phyloP scores from a whole-genome alignment of 1,140 invertebrate genomes.

The Gyrodactylus salaris region DNA sequence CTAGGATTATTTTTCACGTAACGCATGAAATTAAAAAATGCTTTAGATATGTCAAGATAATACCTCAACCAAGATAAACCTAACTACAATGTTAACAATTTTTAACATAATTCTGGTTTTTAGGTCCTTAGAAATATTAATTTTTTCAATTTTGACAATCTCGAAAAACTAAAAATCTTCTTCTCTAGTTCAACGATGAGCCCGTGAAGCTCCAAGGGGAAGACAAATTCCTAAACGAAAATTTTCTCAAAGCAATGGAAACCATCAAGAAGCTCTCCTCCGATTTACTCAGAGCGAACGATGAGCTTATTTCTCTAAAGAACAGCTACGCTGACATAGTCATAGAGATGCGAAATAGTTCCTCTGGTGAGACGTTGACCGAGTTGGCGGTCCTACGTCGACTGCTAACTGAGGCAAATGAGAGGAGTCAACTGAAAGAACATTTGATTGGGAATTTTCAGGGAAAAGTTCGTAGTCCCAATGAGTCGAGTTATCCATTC shows the following conservation, averaged over 20 bases:
- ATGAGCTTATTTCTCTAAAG: background rate
- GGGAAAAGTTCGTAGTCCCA: background rate
- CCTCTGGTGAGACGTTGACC: background rate
- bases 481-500: background rate
- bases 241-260: background rate
- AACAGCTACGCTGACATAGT: background rate
- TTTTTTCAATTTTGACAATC: too few species aligned
- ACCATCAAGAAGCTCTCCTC: background rate
- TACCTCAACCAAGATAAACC: too few species aligned
- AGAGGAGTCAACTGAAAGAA: background rate
- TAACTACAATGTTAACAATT: too few species aligned
- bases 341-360: background rate
- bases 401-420: background rate
- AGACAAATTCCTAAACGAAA: too few species aligned
- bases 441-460: background rate
- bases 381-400: background rate
- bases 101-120: too few species aligned
- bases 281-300: background rate
- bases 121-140: too few species aligned
- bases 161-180: too few species aligned
- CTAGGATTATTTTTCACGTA: too few species aligned
- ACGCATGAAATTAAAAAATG: too few species aligned
- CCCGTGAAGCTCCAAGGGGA: too few species aligned
- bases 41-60: too few species aligned
- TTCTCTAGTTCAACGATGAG: too few species aligned